Evolutionary conservation across 2,113 vertebrate genomes (phyloP).

Genomic region (Probosciger aterrimus): DNA sequence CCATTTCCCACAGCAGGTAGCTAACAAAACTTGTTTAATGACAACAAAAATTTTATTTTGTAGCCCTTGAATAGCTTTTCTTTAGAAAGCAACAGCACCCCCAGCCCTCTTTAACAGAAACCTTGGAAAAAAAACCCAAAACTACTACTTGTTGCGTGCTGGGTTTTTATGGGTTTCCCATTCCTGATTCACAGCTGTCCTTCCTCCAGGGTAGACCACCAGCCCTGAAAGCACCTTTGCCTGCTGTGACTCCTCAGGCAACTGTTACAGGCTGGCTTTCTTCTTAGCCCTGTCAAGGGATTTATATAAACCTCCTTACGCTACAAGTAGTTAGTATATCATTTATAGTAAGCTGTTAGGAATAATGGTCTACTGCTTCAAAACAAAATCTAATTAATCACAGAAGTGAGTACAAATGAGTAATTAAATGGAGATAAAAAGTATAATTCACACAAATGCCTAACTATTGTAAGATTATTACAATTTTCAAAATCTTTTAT

Average conservation of each 20-base stretch:
- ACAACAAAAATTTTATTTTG: not conserved
- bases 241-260: not conserved
- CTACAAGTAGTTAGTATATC: not conserved
- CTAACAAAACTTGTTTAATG: not conserved
- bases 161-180: not conserved
- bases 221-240: not conserved
- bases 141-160: not conserved
- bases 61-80: not conserved
- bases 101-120: not conserved
- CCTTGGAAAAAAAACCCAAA: not conserved
- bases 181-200: not conserved
- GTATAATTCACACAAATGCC: not conserved
- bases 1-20: not conserved
- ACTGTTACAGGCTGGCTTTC: not conserved
- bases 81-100: not conserved
- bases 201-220: not conserved
- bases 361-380: not conserved
- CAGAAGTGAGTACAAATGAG: not conserved
- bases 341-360: not conserved
- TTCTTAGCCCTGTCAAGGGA: not conserved
- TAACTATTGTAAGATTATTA: not conserved
- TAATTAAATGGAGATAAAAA: not conserved
- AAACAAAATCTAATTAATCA: constrained; percentile 36
- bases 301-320: not conserved
- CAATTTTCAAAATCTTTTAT: not conserved